phyloP scores from a whole-genome alignment of 2,113 vertebrate species.

The Leuciscus idus region DNA sequence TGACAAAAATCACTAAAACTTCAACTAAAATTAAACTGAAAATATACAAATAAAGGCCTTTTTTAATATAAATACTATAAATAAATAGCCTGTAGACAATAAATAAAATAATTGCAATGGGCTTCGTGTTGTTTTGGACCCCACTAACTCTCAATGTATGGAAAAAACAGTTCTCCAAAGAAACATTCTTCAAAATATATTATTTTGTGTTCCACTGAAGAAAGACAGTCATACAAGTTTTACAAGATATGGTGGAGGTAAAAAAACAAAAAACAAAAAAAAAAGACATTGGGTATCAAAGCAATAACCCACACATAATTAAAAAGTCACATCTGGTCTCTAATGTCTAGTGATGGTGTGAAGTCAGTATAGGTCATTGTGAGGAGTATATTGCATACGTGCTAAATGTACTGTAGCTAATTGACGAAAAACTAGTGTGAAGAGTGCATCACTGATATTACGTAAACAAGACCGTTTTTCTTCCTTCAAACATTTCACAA shows the following conservation, averaged over 20 bases:
- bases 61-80: background rate
- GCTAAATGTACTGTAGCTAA: slow-evolving; percentile 13
- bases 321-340: slow-evolving; percentile 27
- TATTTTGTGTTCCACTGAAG: background rate
- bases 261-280: no score
- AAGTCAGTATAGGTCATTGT: slow-evolving; percentile 20
- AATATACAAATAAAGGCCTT: background rate
- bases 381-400: background rate
- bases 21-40: background rate
- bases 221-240: background rate
- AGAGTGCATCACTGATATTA: background rate
- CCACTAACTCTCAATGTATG: background rate
- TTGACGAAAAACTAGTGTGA: background rate
- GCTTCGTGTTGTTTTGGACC: background rate
- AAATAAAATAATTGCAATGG: background rate
- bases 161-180: background rate
- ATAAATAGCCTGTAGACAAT: background rate
- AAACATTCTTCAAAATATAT: background rate
- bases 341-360: slow-evolving; percentile 28
- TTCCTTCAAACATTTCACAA: background rate
- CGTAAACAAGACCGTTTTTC: background rate
- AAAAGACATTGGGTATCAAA: background rate
- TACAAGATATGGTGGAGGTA: background rate
- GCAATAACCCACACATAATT: background rate
- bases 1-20: background rate